These are phyloP conservation scores for Cylas formicarius DNA, from an alignment of 1,140 invertebrate species.

Conservation along the genomic window DNA sequence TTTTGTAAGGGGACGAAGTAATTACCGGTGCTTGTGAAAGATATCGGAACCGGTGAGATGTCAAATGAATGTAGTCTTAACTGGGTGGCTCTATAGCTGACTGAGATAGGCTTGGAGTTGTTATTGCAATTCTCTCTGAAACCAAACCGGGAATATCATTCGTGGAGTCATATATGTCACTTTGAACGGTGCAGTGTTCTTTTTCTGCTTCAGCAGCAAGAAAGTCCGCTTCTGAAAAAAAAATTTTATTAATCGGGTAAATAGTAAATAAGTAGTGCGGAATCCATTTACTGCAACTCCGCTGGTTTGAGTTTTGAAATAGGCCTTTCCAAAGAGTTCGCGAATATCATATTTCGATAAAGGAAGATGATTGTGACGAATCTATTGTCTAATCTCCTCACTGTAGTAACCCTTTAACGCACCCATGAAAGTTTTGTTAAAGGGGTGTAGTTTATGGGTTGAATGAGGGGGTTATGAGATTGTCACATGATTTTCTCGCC, in stretches of 20 bases:
- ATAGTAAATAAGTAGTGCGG: constrained; percentile 19
- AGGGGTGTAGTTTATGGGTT: constrained; percentile 39
- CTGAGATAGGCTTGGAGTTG: not conserved
- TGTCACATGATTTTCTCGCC: constrained; percentile 32
- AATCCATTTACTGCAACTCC: constrained; percentile 2
- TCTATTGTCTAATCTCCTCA: not conserved
- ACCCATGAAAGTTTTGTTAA: constrained; percentile 34
- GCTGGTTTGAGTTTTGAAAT: constrained; percentile 1
- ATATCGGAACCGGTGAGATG: not conserved
- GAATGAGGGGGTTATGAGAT: too few relatives aligned
- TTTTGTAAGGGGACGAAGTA: too few relatives aligned
- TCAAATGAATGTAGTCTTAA: not conserved
- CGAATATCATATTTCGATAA: not conserved
- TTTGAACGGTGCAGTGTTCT: not conserved
- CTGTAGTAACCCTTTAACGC: constrained; percentile 17
- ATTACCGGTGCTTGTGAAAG: not conserved
- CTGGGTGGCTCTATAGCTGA: too few relatives aligned
- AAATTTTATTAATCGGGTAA: constrained; percentile 27
- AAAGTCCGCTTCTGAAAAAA: constrained; percentile 28
- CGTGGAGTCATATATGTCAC: not conserved
- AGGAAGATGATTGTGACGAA: too few relatives aligned
- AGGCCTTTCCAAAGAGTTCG: constrained; percentile 3
- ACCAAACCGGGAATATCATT: not conserved
- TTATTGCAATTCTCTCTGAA: not conserved
- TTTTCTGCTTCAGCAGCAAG: constrained; percentile 1